Conservation (phyloP, 2,113 vertebrate species). For the pig (Sus scrofa) region T2T-Sscrofa CM000830.6:24833501-24834000, state of each 20-base stretch:
- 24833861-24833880: not conserved
- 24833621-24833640: not conserved
- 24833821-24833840: not conserved
- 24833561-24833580: constrained; percentile 30
- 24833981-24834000: not conserved
- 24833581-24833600: not conserved
- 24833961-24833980: not conserved
- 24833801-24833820: not conserved
- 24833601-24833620: not conserved
- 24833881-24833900: not conserved
- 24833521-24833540: not conserved
- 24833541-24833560: not conserved
- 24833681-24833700: not conserved
- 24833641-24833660: not conserved
- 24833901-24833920: constrained; percentile 8
- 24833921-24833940: not conserved
- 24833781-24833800: not conserved
- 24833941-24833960: not conserved
- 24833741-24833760: not conserved
- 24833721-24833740: not conserved
- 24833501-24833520: not conserved
- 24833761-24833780: not conserved
- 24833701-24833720: not conserved
- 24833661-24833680: not conserved
- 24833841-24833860: not conserved